Conservation (phyloP, 2,888 invertebrate species). For the Torymus auratus region DNA sequence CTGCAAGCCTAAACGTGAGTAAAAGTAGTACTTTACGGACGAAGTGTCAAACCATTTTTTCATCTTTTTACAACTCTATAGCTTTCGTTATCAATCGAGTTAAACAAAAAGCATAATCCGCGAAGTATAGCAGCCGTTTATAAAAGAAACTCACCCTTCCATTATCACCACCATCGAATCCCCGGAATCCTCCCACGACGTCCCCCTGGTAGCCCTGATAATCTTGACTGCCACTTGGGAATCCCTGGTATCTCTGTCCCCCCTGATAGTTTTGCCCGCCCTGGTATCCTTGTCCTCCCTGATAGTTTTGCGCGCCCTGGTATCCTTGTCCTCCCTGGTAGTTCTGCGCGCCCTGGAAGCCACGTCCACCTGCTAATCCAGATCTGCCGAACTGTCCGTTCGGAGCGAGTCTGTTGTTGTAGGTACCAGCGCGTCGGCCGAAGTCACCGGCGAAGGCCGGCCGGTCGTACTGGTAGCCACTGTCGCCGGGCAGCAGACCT, state of each 20-base stretch:
- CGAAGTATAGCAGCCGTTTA: no score
- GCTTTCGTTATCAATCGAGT: no score
- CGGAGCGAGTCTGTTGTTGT: not conserved
- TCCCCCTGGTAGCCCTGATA: conserved; percentile 39
- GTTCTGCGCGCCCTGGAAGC: not conserved
- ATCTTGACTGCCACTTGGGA: conserved; percentile 33
- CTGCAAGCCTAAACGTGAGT: no score
- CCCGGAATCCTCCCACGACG: conserved; percentile 58
- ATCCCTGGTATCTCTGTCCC: conserved; percentile 48
- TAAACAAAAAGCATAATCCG: no score
- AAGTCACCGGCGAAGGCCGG: conserved; percentile 65
- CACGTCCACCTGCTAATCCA: not conserved
- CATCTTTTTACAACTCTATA: no score
- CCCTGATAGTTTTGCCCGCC: conserved; percentile 35
- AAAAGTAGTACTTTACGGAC: no score
- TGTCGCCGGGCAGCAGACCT: conserved; percentile 29
- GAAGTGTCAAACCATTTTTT: no score
- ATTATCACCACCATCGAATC: conserved; percentile 62
- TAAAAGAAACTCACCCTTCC: conserved; percentile 65
- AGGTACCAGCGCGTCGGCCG: conserved; percentile 57
- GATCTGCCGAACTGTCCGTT: not conserved
- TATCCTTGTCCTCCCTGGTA: not conserved
- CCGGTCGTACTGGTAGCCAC: conserved; percentile 71
- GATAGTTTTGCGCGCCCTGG: not conserved
- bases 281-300: not conserved